Conservation (phyloP, 2,113 vertebrate species). For the Mus pahari region DNA sequence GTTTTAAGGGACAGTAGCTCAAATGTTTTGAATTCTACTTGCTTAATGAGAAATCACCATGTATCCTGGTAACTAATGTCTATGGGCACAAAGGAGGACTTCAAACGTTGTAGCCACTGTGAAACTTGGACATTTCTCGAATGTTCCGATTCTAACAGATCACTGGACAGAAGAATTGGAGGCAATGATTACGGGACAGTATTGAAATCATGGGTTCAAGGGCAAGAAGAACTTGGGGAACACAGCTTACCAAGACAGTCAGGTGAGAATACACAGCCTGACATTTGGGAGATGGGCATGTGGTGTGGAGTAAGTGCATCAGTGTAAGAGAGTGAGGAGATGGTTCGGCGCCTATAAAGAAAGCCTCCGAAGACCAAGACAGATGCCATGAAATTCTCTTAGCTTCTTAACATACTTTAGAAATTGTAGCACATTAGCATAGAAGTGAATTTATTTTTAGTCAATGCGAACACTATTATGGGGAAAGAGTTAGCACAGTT, state of each 20-base stretch:
- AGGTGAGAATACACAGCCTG: background rate
- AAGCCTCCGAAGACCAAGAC: background rate
- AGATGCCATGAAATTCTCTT: slow-evolving; percentile 12
- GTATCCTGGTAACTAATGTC: background rate
- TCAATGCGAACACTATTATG: slow-evolving; percentile 22
- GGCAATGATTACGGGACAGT: background rate
- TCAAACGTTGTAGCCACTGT: background rate
- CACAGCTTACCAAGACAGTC: background rate
- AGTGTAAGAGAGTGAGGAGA: background rate
- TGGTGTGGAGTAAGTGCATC: background rate
- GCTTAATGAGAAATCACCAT: background rate
- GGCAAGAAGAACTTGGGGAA: background rate
- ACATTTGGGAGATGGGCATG: background rate
- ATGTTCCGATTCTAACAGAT: background rate
- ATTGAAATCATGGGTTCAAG: background rate
- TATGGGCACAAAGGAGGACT: background rate
- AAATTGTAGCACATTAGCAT: slow-evolving; percentile 47
- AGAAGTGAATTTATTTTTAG: slow-evolving; percentile 45
- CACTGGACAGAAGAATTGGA: background rate
- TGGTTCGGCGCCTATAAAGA: background rate
- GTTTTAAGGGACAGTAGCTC: background rate
- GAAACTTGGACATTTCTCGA: background rate
- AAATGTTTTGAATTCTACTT: background rate
- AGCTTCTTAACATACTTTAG: slow-evolving; percentile 40
- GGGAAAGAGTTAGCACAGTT: slow-evolving; percentile 32